These are phyloP conservation scores for Mesocentrotus franciscanus DNA, from an alignment of 53 echinoderm and acorn worm genomes.

Conservation along the genomic window DNA sequence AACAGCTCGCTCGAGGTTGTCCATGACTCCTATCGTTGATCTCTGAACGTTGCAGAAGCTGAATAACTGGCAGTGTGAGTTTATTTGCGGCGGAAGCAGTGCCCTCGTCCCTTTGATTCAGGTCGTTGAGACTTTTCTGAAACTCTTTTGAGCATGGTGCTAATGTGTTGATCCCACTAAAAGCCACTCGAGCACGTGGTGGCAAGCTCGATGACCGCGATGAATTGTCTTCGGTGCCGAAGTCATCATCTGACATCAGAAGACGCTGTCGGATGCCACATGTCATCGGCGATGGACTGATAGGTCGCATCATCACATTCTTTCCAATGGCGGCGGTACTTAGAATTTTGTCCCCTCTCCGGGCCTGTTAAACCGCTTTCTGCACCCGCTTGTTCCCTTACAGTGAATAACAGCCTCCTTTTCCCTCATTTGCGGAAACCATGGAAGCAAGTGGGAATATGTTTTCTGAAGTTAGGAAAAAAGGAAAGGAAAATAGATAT, in stretches of 20 bases:
- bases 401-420: neutral
- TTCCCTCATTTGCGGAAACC: too few species aligned
- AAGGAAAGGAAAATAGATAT: neutral
- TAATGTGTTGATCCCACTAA: neutral
- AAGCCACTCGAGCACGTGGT: slow-evolving; percentile 25
- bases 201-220: slow-evolving; percentile 43
- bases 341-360: neutral
- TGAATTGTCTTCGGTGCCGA: neutral
- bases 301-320: neutral
- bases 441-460: neutral
- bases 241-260: neutral
- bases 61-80: slow-evolving; percentile 23
- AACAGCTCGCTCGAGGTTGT: neutral
- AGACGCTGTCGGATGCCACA: neutral
- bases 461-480: neutral
- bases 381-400: neutral
- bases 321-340: neutral
- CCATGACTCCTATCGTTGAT: neutral
- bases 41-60: neutral
- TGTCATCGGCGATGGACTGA: neutral
- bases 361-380: neutral
- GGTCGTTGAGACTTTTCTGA: slow-evolving; percentile 28
- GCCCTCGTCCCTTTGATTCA: neutral
- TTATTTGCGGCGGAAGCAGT: neutral
- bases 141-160: slow-evolving; percentile 52